Evolutionary conservation across 2,113 vertebrate species (phyloP).

Genomic region (Numida meleagris): DNA sequence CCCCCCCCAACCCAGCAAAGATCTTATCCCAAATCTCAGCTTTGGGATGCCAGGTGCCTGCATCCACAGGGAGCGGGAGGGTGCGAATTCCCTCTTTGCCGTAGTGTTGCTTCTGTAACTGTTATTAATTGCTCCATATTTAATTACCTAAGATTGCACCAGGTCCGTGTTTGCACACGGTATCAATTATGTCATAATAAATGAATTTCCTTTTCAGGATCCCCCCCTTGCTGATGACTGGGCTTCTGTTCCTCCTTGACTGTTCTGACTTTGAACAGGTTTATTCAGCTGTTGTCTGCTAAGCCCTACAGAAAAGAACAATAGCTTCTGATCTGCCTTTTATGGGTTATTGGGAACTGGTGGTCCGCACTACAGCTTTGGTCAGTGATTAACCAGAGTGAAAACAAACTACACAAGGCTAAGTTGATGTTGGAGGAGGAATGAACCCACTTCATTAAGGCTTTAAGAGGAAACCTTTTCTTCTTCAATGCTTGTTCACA

Average conservation of each 20-base stretch:
- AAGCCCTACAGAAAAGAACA: slow-evolving; percentile 92
- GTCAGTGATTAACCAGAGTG: slow-evolving; percentile 96
- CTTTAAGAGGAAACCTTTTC: slow-evolving; percentile 95
- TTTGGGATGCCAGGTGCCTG: accelerated
- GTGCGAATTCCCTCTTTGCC: slow-evolving; percentile 48
- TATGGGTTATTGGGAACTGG: slow-evolving; percentile 97
- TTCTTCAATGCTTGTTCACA: slow-evolving; percentile 90
- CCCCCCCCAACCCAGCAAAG: neutral
- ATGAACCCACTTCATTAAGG: slow-evolving; percentile 97
- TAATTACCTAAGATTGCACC: slow-evolving; percentile 72
- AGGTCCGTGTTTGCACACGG: slow-evolving; percentile 14
- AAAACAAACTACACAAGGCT: slow-evolving; percentile 97
- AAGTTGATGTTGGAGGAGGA: slow-evolving; percentile 94
- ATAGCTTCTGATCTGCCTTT: slow-evolving; percentile 96
- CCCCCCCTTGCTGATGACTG: slow-evolving; percentile 71
- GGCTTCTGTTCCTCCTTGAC: slow-evolving; percentile 79
- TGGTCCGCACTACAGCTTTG: slow-evolving; percentile 92
- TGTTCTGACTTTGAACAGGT: slow-evolving; percentile 93
- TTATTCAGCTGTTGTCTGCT: slow-evolving; percentile 96
- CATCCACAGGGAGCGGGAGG: slow-evolving; percentile 5
- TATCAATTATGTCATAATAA: slow-evolving; percentile 91
- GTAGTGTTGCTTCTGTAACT: slow-evolving; percentile 18
- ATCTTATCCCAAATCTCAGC: neutral
- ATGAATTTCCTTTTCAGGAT: slow-evolving; percentile 84
- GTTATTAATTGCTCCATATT: slow-evolving; percentile 59